Evolutionary conservation across 2,888 invertebrate genomes (phyloP).

Genomic region (Parnassius mnemosyne): DNA sequence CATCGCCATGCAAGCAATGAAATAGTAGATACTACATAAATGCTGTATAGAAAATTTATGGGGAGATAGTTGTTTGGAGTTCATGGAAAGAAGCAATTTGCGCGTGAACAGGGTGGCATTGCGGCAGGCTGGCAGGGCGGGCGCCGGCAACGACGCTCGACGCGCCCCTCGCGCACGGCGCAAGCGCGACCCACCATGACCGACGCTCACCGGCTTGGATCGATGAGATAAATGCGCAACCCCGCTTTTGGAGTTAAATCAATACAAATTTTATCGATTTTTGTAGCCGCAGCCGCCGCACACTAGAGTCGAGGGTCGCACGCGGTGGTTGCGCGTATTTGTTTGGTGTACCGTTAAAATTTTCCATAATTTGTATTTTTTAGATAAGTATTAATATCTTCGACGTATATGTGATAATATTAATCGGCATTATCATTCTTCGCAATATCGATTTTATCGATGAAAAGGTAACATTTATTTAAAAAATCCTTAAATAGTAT

Average conservation of each 20-base stretch:
- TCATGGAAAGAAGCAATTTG: constrained; percentile 44
- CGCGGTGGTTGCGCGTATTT: constrained; percentile 74
- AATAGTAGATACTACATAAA: background rate
- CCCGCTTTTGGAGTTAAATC: constrained; percentile 84
- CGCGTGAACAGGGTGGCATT: constrained; percentile 69
- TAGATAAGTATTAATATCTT: background rate
- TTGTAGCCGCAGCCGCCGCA: constrained; percentile 83
- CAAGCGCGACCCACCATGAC: constrained; percentile 50
- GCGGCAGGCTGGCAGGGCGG: constrained; percentile 49
- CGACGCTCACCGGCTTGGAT: constrained; percentile 68
- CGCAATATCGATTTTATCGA: background rate
- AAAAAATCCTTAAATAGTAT: too few species aligned
- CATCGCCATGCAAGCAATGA: background rate
- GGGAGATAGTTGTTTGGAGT: constrained; percentile 17
- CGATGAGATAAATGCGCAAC: constrained; percentile 89
- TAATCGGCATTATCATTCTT: constrained; percentile 1
- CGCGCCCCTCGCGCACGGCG: constrained; percentile 48
- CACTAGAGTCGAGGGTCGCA: constrained; percentile 72
- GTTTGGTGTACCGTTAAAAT: constrained; percentile 32
- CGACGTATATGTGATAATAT: background rate
- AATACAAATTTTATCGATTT: constrained; percentile 89
- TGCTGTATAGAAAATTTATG: constrained; percentile 10
- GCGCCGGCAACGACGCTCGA: constrained; percentile 39
- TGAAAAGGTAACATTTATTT: background rate
- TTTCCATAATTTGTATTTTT: background rate